Conservation (phyloP, 1,140 invertebrate genomes). For the Hypothenemus hampei region DNA sequence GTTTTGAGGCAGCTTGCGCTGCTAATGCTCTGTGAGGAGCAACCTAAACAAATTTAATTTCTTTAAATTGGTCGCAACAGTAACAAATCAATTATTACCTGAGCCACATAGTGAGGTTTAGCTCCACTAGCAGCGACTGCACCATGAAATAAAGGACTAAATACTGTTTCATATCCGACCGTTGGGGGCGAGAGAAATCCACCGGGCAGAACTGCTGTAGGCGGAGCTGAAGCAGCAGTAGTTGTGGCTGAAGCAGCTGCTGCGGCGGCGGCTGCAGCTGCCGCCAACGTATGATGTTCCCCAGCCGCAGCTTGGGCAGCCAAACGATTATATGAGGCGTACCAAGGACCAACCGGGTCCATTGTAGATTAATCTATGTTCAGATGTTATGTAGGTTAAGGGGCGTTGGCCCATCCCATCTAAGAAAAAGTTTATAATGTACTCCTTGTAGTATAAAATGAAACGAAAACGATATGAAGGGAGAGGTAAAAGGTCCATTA, state of each 20-base stretch:
- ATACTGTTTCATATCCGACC: conserved; percentile 66
- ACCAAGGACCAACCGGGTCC: conserved; percentile 78
- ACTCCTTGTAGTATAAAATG: too few species aligned
- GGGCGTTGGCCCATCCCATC: conserved; percentile 42
- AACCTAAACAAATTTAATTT: conserved; percentile 26
- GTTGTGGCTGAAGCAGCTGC: conserved; percentile 54
- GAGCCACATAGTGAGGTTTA: conserved; percentile 33
- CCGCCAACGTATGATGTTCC: conserved; percentile 60
- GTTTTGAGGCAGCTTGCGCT: conserved; percentile 48
- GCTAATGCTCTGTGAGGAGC: conserved; percentile 49
- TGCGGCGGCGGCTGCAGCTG: conserved; percentile 50
- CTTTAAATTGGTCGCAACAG: neutral
- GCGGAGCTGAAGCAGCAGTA: conserved; percentile 47
- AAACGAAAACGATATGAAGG: too few species aligned
- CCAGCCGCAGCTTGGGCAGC: conserved; percentile 55
- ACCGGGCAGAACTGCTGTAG: conserved; percentile 62
- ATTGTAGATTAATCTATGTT: conserved; percentile 44
- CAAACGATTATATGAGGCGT: conserved; percentile 68
- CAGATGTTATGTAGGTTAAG: neutral
- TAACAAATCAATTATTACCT: conserved; percentile 7
- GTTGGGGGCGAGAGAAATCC: conserved; percentile 63
- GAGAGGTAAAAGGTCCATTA: too few species aligned
- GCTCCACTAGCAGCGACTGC: conserved; percentile 28
- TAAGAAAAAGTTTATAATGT: conserved; percentile 30
- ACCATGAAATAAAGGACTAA: conserved; percentile 66